Conservation (phyloP, 1,140 invertebrate genomes). For the Caenorhabditis elegans region DNA sequence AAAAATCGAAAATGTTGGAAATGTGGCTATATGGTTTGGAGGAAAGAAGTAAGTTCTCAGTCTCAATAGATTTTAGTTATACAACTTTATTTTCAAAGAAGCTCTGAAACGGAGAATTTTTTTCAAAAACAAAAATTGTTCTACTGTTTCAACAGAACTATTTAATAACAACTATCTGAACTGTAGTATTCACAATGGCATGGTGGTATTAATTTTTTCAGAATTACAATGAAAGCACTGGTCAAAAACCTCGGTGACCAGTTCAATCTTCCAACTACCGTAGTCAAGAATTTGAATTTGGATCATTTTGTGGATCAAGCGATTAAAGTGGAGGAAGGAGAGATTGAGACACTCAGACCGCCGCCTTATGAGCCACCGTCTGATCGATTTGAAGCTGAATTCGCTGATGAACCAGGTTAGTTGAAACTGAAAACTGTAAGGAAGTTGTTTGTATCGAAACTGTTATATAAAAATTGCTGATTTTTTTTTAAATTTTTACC, state of each 20-base stretch:
- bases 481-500: background rate
- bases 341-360: conserved; percentile 46
- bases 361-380: conserved; percentile 63
- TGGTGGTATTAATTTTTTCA: no score
- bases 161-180: no score
- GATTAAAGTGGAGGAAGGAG: conserved; percentile 64
- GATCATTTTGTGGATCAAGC: conserved; percentile 63
- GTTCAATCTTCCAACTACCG: conserved; percentile 57
- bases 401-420: conserved; percentile 45
- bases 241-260: conserved; percentile 65
- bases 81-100: no score
- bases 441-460: no score
- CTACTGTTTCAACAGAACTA: no score
- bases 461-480: no score
- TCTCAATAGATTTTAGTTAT: no score
- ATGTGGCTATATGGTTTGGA: conserved; percentile 65
- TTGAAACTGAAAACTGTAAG: no score
- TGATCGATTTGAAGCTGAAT: conserved; percentile 53
- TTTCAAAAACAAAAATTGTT: no score
- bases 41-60: conserved; percentile 61
- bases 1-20: conserved; percentile 66
- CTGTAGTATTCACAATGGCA: no score
- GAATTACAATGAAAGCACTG: conserved; percentile 64
- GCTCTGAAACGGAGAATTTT: no score
- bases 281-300: conserved; percentile 52